These are phyloP conservation scores for Decapterus maruadsi DNA, from an alignment of 2,797 vertebrate species.

Conservation along the genomic window DNA sequence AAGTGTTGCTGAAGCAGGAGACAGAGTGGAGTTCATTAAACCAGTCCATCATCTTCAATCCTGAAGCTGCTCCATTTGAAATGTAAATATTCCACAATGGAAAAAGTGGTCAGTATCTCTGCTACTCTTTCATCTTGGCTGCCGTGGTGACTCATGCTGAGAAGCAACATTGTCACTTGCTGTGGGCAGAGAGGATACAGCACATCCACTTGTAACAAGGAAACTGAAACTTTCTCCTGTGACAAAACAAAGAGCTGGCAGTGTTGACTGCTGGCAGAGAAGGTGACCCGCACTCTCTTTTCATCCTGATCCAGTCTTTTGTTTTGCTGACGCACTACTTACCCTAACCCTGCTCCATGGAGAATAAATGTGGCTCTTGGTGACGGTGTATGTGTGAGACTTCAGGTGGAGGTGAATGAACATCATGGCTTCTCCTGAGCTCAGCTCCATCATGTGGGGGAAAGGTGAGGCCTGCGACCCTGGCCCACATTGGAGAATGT, in stretches of 20 bases:
- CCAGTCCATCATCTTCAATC: no score
- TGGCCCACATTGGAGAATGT: conserved; percentile 51
- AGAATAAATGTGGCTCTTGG: not conserved
- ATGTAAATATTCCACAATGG: not conserved
- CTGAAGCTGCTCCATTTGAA: no score
- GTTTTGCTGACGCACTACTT: conserved; percentile 27
- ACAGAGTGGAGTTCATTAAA: no score
- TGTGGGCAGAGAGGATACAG: not conserved
- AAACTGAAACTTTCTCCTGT: conserved; percentile 4
- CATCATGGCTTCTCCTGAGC: conserved; percentile 25
- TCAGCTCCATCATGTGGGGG: conserved; percentile 33
- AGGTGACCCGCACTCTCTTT: conserved; percentile 25
- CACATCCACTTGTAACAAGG: conserved; percentile 1
- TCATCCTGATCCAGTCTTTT: conserved; percentile 36
- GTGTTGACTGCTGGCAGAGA: conserved; percentile 33
- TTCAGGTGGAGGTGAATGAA: conserved; percentile 15
- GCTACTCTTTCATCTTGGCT: not conserved
- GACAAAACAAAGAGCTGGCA: conserved; percentile 58
- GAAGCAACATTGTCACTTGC: not conserved
- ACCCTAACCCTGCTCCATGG: no score
- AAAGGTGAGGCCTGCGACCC: conserved; percentile 56
- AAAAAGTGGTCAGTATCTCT: not conserved
- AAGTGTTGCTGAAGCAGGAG: no score
- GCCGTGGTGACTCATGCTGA: not conserved
- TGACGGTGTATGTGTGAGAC: not conserved